Base-by-base conservation (phyloP, 2,888 invertebrate genomes). In the Napeogenes sylphis region DNA sequence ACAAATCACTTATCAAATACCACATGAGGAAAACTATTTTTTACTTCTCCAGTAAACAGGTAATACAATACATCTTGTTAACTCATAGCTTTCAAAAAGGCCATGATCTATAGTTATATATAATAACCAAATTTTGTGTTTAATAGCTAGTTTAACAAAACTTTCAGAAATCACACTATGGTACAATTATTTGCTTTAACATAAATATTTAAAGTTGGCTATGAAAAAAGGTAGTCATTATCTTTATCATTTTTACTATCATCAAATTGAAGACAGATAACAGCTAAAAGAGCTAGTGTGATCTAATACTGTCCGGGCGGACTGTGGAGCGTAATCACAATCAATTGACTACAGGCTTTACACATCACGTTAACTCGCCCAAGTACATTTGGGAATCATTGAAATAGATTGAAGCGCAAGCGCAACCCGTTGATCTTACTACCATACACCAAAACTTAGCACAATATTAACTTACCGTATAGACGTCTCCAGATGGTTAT, bases 361-460 rank as follows among this genome's bases (percentile, higher is more conserved):
- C 21, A 51, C 51, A 30, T n/a, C 47, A 38, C 12, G 13, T 45
- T 54, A 51, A 51, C 53, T 53, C 32, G 30, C 53, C 54, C 14
- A 14, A 33, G 38, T n/a, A 59, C 54, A 54, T 53, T 59, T 59
- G 53, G 54, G 45, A 30, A 21, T 38, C 55, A 32, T 54, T 55
- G 54, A 60, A 60, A 45, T 32, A 46, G 55, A 45, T 51, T 12
- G 21, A 59, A 54, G 63, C 63, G 63, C 63, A 56, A 56, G 63
- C 63, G 63, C 63, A 63, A 45, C 30, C 6, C 13, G 13, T 10
- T 10, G 12, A 42, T 14, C 3, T 51, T 45, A n/a, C 59, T 32
- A 53, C 45, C 6, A 38, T 8, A 45, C 21, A 14, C 38, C 12
- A 12, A 56, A 5, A 56, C 38, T 12, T 33, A 59, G 4, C 35